These are phyloP conservation scores for Diplolepis rosae DNA, from an alignment of 2,888 invertebrate species.

Conservation along the genomic window DNA sequence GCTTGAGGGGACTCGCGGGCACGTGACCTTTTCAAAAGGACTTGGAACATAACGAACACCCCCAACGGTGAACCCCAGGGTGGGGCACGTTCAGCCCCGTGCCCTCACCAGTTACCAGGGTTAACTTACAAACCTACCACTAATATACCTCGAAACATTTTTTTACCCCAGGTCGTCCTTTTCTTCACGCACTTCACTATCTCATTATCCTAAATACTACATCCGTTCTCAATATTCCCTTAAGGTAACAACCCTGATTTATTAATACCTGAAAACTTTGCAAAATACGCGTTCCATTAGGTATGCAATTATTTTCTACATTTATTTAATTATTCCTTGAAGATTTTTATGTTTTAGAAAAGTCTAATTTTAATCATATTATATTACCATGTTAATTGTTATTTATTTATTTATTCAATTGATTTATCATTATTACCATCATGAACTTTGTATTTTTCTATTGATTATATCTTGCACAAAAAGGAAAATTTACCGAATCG, in stretches of 20 bases:
- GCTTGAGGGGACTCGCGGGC: conserved; percentile 61
- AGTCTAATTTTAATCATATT: too few species aligned
- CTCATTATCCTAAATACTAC: conserved; percentile 1
- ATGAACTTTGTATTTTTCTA: too few species aligned
- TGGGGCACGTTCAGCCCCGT: conserved; percentile 54
- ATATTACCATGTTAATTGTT: too few species aligned
- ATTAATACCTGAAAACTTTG: too few species aligned
- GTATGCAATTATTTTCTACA: too few species aligned
- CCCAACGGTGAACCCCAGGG: conserved; percentile 63
- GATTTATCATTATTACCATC: too few species aligned
- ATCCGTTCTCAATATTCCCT: neutral
- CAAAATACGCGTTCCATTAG: too few species aligned
- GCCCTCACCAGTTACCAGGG: conserved; percentile 61
- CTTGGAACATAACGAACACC: conserved; percentile 68
- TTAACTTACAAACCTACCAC: conserved; percentile 63
- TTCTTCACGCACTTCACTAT: conserved; percentile 4
- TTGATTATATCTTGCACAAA: too few species aligned
- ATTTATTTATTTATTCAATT: too few species aligned
- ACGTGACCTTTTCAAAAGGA: conserved; percentile 68
- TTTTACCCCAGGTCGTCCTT: conserved; percentile 20
- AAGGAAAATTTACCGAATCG: too few species aligned
- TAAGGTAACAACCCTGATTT: neutral
- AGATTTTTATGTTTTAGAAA: too few species aligned
- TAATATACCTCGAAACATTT: conserved; percentile 38
- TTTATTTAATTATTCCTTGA: too few species aligned